Base-by-base conservation (phyloP, 2,888 invertebrate species). In the Adela reaumurella region DNA sequence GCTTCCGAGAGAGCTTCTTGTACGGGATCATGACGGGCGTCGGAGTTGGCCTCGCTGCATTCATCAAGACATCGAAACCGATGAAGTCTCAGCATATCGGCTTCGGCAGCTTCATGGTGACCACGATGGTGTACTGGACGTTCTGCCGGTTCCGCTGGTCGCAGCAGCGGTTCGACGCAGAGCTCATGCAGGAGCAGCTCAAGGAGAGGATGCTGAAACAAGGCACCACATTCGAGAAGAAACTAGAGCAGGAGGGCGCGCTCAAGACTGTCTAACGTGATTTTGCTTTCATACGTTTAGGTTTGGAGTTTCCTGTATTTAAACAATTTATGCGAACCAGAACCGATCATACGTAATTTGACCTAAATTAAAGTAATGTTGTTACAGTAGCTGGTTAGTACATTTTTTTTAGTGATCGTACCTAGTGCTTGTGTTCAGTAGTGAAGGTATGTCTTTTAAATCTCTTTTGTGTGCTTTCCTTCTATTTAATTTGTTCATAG, bases 1-100 rank as follows among this genome's bases (percentile, higher is more conserved):
- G 93, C 67, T 92, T 91, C 64, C 81, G 90, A 53, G 85, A 84
- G 59, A 89, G 89, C 62, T 87, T 89, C 60, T 62, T 92, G 0
- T 87, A 88, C 66, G 91, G 92, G 10, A 83, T 91, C 47, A 68
- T 82, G 47, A 81, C 88, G 44, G 92, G 92, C 46, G 59, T 92
- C 19, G 85, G 81, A 3, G 64, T 74, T 52, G 92, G 91, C 11
- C 59, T 91, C 49, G 69, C 79, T 4, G 74, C 85, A 52, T 93
- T 93, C 67, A 69, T 92, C 62, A 83, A 86, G 55, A 90, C 91
- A 11, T 92, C 92, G 53, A 83, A 83, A 56, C 71, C 86, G 3
- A 68, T 74, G 58, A 60, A 80, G 10, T 81, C 90, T 0, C 82
- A 83, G 24, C 84, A 89, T 61, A 72, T 86, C 54, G 88, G 85